phyloP scores from a whole-genome alignment of 2,888 invertebrate genomes.

The Scaptomyza parva region DNA sequence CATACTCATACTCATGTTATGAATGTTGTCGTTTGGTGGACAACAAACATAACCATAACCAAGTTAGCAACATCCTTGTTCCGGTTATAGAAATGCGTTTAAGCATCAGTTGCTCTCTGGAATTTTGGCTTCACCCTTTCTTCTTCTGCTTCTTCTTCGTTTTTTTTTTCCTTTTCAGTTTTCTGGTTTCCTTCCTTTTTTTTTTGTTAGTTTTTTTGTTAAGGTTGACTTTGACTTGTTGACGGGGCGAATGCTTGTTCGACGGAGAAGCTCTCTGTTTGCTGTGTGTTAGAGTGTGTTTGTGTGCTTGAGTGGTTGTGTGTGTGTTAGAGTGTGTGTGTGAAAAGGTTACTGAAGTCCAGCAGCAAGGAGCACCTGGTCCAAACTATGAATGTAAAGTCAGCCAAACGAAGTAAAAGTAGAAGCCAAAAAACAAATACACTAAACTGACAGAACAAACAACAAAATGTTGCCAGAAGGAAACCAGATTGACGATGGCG shows the following conservation, averaged over 20 bases:
- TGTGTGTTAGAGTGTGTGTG: background rate
- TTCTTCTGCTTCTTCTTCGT: constrained; percentile 17
- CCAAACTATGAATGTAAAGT: constrained; percentile 27
- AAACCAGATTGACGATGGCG: no score
- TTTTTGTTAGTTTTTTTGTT: constrained; percentile 12
- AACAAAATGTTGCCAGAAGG: constrained; percentile 34
- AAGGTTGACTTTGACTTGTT: constrained; percentile 21
- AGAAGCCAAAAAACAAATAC: constrained; percentile 68
- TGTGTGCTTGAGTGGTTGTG: no score
- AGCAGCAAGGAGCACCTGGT: constrained; percentile 40
- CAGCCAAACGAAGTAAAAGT: constrained; percentile 23
- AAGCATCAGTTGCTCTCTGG: constrained; percentile 60
- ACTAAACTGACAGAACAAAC: constrained; percentile 68
- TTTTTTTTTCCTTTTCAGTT: no score
- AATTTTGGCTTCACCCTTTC: constrained; percentile 67
- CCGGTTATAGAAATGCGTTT: constrained; percentile 76
- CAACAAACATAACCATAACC: constrained; percentile 70
- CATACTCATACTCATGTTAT: constrained; percentile 2
- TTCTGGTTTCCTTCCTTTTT: no score
- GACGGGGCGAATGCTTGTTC: background rate
- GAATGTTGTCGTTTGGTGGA: constrained; percentile 21
- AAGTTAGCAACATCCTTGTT: constrained; percentile 73
- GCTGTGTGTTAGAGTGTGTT: background rate
- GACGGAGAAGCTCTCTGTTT: background rate
- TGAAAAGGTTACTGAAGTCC: background rate